Evolutionary conservation across 2,113 vertebrate species (phyloP).

Genomic region (Electrona antarctica): DNA sequence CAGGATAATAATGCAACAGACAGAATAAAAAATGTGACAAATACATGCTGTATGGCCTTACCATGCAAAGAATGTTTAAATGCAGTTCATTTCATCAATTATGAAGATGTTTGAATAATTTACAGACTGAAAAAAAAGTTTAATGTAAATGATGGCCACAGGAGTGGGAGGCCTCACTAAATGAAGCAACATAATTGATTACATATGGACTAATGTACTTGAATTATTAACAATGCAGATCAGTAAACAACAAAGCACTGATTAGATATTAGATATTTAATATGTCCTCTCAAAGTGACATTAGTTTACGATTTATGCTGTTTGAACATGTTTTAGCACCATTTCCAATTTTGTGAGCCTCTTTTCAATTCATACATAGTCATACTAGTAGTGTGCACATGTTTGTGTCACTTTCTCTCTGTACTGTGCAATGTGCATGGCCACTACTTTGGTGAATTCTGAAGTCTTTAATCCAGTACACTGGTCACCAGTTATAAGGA

Average conservation of each 20-base stretch:
- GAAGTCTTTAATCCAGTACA: neutral
- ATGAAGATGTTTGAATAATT: conserved; percentile 75
- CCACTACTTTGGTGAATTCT: neutral
- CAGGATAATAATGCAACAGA: conserved; percentile 51
- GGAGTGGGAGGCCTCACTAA: conserved; percentile 45
- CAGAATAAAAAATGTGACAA: conserved; percentile 49
- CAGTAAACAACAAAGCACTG: conserved; percentile 17
- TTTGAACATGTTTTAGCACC: no score
- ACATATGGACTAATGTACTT: conserved; percentile 43
- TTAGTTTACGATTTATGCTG: neutral
- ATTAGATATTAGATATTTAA: conserved; percentile 28
- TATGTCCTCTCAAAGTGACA: neutral
- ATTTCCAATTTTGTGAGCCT: no score
- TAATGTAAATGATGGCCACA: conserved; percentile 50
- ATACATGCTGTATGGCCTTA: conserved; percentile 53
- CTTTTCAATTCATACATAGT: no score
- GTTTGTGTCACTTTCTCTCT: neutral
- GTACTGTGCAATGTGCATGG: neutral
- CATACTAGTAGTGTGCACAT: no score
- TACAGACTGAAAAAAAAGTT: conserved; percentile 53
- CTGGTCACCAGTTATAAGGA: conserved; percentile 10
- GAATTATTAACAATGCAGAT: conserved; percentile 44
- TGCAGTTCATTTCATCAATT: conserved; percentile 62
- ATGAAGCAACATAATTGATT: conserved; percentile 59
- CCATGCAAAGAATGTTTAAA: conserved; percentile 64